Base-by-base conservation (phyloP, 2,113 vertebrate species). In the Himantopus leucocephalus region DNA sequence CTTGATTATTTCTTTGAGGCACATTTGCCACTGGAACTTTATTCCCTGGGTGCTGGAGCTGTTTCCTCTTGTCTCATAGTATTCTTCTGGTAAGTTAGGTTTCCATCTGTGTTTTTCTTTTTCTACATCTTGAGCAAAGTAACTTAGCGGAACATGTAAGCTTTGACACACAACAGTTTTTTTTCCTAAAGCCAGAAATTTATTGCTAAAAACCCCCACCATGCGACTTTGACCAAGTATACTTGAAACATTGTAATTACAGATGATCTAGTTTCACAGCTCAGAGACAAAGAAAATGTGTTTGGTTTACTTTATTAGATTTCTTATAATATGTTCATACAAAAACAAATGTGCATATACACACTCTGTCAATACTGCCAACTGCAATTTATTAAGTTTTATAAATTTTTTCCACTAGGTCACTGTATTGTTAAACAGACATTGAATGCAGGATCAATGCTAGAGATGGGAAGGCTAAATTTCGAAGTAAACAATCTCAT, bases 251-350 rank as follows among this genome's bases (percentile, higher is more conserved):
- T 10, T 67, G 41, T 92, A 90, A 92, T 92, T 96, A 93, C 82
- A 73, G 92, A 56, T 59, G 66, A 93, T 93, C 62, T 78, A 17
- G 87, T 96, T 97, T 96, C 93, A 94, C 96, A 96, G 84, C 93
- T 96, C 92, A 60, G 53, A 91, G 81, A 68, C 94, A 93, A 85
- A 87, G 89, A 92, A 96, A 96, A 96, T 94, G 71, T 87, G 90
- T 94, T 96, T 89, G 87, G 67, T 95, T 95, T 93, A 79, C 78
- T 93, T 91, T 96, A 96, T 97, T 96, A 96, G 90, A 68, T 94
- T 93, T 78, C 87, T 96, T 91, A 53, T 79, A 82, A 93, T 81
- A 37, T 0, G 9, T 78, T 93, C 81, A 41, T 88, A n/a, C 58
- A 62, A 68, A 91, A 50, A 24, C 92, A 85, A 85, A 91, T 88